Percentiles rank a stretch among this genome's conserved stretches.
Evolutionary conservation across 1,140 invertebrate species (phyloP).

Genomic region (Neuroterus valhalla): DNA sequence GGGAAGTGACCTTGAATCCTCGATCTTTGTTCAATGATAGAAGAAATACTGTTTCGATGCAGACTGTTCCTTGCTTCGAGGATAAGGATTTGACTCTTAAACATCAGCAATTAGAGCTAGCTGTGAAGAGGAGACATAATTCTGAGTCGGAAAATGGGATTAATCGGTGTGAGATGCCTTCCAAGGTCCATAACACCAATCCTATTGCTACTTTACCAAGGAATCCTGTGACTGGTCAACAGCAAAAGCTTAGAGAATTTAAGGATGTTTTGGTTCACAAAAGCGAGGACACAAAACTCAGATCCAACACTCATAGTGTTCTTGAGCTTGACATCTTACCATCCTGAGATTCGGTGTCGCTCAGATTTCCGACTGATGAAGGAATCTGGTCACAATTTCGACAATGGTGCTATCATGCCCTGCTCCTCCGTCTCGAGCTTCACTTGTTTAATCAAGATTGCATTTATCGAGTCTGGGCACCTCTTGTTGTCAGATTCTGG

Average conservation of each 20-base stretch:
- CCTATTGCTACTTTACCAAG: slow-evolving; percentile 70
- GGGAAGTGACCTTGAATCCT: slow-evolving; percentile 71
- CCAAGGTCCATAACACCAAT: slow-evolving; percentile 60
- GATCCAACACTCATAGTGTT: slow-evolving; percentile 60
- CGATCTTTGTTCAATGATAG: slow-evolving; percentile 65
- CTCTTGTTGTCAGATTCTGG: slow-evolving; percentile 17
- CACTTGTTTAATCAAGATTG: background rate
- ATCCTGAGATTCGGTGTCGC: slow-evolving; percentile 62
- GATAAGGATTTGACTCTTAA: slow-evolving; percentile 52
- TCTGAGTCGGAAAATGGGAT: slow-evolving; percentile 70
- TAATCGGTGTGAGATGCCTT: slow-evolving; percentile 52
- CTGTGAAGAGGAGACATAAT: slow-evolving; percentile 64
- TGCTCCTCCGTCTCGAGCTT: slow-evolving; percentile 7
- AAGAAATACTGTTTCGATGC: slow-evolving; percentile 69
- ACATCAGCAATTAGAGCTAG: slow-evolving; percentile 5
- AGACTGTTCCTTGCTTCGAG: slow-evolving; percentile 63
- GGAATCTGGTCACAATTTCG: background rate
- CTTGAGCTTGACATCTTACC: slow-evolving; percentile 70
- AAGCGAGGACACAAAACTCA: slow-evolving; percentile 57
- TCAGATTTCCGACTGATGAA: slow-evolving; percentile 25
- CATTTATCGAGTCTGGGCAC: slow-evolving; percentile 22
- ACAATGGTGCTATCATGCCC: slow-evolving; percentile 23
- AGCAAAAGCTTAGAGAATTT: slow-evolving; percentile 56
- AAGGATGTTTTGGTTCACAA: slow-evolving; percentile 62
- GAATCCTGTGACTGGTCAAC: slow-evolving; percentile 49